A percentile compares a stretch with the other conserved stretches of the same genome.
Evolutionary conservation across 2,113 vertebrate genomes (phyloP).

Genomic region (Trichomycterus rosablanca): DNA sequence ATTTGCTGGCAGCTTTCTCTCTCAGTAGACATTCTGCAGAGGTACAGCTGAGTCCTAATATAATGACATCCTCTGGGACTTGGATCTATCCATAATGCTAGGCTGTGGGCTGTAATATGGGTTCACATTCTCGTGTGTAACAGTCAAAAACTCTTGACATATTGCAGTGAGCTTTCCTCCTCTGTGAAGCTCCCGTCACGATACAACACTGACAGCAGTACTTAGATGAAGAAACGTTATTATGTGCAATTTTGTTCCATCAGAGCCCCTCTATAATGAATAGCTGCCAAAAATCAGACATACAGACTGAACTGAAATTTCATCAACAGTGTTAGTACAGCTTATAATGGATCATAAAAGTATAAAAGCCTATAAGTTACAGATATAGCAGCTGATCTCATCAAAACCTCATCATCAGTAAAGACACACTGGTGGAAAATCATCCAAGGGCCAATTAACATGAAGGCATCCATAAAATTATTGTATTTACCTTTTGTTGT

Average conservation of each 20-base stretch:
- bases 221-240: conserved; percentile 53
- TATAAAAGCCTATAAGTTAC: neutral
- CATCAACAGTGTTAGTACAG: neutral
- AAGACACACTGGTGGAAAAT: too few species aligned
- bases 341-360: neutral
- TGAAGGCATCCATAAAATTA: too few species aligned
- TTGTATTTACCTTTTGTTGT: too few species aligned
- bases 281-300: conserved; percentile 15
- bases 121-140: conserved; percentile 51
- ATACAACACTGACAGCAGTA: conserved; percentile 37
- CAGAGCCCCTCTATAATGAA: conserved; percentile 26
- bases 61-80: conserved; percentile 71
- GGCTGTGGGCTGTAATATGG: conserved; percentile 47
- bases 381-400: neutral
- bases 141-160: conserved; percentile 51
- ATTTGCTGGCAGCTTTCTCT: conserved; percentile 41
- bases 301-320: neutral
- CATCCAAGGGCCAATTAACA: too few species aligned
- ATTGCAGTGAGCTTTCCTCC: conserved; percentile 44
- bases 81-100: conserved; percentile 51
- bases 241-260: conserved; percentile 46
- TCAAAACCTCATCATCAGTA: too few species aligned
- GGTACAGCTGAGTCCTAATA: conserved; percentile 56
- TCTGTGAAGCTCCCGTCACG: conserved; percentile 51
- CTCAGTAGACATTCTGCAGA: conserved; percentile 49